Evolutionary conservation across 2,888 invertebrate genomes (phyloP).

Genomic region (Charanyca ferruginea): DNA sequence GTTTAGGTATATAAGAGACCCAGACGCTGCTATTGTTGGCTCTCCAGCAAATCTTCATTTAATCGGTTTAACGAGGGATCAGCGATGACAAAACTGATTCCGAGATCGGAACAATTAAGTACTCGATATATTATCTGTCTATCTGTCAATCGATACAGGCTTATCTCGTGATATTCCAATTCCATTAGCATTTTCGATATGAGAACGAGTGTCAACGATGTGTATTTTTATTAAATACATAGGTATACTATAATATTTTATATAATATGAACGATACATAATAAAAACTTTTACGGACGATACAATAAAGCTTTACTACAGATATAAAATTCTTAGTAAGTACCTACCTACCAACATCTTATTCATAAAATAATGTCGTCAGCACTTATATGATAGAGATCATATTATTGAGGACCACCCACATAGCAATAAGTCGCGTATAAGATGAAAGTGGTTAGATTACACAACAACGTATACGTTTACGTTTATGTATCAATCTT

Average conservation of each 20-base stretch:
- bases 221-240: too few relatives aligned
- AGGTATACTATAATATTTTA: too few relatives aligned
- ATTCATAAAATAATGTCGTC: slow-evolving; percentile 5
- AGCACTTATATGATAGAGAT: slow-evolving; percentile 3
- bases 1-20: slow-evolving; percentile 31
- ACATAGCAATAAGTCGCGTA: slow-evolving; percentile 8
- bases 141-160: slow-evolving; percentile 41
- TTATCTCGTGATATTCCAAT: slow-evolving; percentile 53
- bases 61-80: slow-evolving; percentile 45
- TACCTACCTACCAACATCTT: background rate
- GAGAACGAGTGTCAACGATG: slow-evolving; percentile 25
- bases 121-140: slow-evolving; percentile 30
- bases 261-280: background rate
- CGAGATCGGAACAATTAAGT: slow-evolving; percentile 30
- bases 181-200: slow-evolving; percentile 35
- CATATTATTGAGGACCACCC: slow-evolving; percentile 15
- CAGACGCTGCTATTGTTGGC: slow-evolving; percentile 28
- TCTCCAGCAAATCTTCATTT: slow-evolving; percentile 31
- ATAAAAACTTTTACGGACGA: background rate
- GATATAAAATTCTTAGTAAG: slow-evolving; percentile 13
- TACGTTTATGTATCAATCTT: background rate
- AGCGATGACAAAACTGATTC: slow-evolving; percentile 27
- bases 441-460: background rate
- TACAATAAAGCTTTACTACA: slow-evolving; percentile 12
- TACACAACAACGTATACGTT: background rate